Base-by-base conservation (phyloP, 2,797 vertebrate species). In the Geotria australis region DNA sequence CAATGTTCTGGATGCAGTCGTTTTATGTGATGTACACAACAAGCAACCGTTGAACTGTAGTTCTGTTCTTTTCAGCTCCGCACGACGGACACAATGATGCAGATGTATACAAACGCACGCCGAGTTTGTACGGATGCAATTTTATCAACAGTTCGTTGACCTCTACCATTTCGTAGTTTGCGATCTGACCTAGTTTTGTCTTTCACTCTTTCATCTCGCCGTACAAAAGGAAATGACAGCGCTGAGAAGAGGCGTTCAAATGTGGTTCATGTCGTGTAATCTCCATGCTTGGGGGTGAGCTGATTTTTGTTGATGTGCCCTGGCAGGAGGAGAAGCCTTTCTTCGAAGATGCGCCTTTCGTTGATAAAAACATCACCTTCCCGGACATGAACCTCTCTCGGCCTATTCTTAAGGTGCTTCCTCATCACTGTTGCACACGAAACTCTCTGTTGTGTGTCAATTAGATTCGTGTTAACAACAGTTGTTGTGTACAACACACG, bases 361-460 rank as follows among this genome's bases (percentile, higher is more conserved):
- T 76, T 1, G 73, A 96, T 3, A 79, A 85, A 47, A 73, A 59
- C 38, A 71, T 96, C 59, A 82, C 73, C 1, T 96, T 96, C 59
- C 79, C 79, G 51, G 79, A 84, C 61, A 96, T 96, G 88, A 96
- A 94, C 70, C 77, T 96, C 55, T 95, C 88, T 58, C 73, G 88
- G 56, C 89, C 89, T 5, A 74, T 96, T 58, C 70, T 95, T 53
- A 96, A 95, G 88, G 89, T 91, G 70, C 38, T 59, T 3, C 7
- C 15, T 46, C 49, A 13, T 38, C 8, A 13, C 24, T 57, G 15
- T 9, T 14, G 45, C 46, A 53, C 56, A 10, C 38, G 12, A 45
- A 46, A 15, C 47, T 10, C 15, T 47, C 10, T 10, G 5, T 15
- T 48, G 3, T 9, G 7, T 53, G 46, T 46, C 4, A 53, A 11